Base-by-base conservation (phyloP, 2,113 vertebrate genomes). In the Crocuta crocuta region DNA sequence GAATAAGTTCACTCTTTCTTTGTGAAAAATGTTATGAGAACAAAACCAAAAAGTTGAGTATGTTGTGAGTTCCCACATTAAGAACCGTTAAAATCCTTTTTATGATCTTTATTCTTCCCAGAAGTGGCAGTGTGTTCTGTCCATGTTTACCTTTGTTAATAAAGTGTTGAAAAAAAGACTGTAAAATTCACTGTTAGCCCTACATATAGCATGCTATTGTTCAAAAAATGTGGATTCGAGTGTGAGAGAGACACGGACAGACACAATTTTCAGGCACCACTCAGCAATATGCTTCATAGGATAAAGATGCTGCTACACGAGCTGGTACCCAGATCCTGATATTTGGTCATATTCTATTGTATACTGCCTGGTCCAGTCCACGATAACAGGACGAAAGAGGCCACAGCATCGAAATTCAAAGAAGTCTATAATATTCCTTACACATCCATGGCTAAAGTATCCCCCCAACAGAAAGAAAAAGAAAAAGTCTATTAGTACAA, bases 381-480 rank as follows among this genome's bases (percentile, higher is more conserved):
- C 99, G 17, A 99, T 97, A 98, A 99, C 99, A 89, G 99, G 99
- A 97, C 99, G 99, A 98, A 99, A 99, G 98, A 99, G 99, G 97
- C 99, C 99, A 97, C 99, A 99, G 99, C 99, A 99, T 99, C 99
- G 99, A 98, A 99, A 99, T 99, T 99, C 99, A 98, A 99, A 99
- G 99, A 99, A 99, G 99, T 99, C 99, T 98, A 99, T 99, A 98
- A 99, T 98, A 98, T 99, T 99, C 98, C 99, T 99, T 98, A 99
- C 93, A 98, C 99, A 99, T 97, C 99, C 99, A 33, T 99, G 99
- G 98, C 99, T 99, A 97, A 66, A 98, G 98, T 21, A 16, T 31
- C 35, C 35, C 73, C 61, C 73, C 84, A 76, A 95, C 16, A 87
- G 16, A 90, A 95, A 95, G 13, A 93, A 74, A 76, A 65, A 94